Evolutionary conservation across 1,140 invertebrate species (phyloP), one percentile per base, ranked within the genome.

Genomic region (Meteorus sp.): DNA sequence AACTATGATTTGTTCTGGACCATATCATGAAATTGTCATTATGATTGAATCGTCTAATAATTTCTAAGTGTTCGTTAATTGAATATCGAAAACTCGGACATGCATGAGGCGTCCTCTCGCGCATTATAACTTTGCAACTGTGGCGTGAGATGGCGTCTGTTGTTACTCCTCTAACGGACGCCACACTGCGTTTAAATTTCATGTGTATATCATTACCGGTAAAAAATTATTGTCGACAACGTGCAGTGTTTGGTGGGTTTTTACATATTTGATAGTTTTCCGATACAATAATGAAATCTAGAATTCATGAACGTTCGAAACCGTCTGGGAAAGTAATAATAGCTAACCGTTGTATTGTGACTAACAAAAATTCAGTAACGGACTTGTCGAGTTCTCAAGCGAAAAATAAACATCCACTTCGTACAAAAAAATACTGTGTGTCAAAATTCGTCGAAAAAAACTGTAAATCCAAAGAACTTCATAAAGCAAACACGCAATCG

Each of bases 401-500:
- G 4, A 56, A 25, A 13, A 37, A 48, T 22, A 37, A 20, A 25
- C 11, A 35, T 7, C 0, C 9, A 48, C 2, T 27, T n/a, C 8
- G 7, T 37, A 2, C 11, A 0, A 50, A 25, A 39, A n/a, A 9
- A 22, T 53, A 62, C 37, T 48, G 44, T 33, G 15, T 27, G 3
- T 8, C n/a, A 39, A 20, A 54, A 8, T 48, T 48, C 41, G 25
- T 17, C 2, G 56, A 59, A 35, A 43, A 41, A 44, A 56, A 27
- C n/a, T n/a, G n/a, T 27, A n/a, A 44, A 22, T 5, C 9, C 3
- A 35, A 15, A 20, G 39, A 23, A 52, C 55, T 33, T 17, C 45
- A 59, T 20, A 5, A 56, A 11, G 29, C 31, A 1, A 45, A 55
- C 37, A 19, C 8, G 33, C 45, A 60, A 47, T 31, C 43, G 25